Conservation (phyloP, 2,113 vertebrate species). For the Paradisaea rubra region DNA sequence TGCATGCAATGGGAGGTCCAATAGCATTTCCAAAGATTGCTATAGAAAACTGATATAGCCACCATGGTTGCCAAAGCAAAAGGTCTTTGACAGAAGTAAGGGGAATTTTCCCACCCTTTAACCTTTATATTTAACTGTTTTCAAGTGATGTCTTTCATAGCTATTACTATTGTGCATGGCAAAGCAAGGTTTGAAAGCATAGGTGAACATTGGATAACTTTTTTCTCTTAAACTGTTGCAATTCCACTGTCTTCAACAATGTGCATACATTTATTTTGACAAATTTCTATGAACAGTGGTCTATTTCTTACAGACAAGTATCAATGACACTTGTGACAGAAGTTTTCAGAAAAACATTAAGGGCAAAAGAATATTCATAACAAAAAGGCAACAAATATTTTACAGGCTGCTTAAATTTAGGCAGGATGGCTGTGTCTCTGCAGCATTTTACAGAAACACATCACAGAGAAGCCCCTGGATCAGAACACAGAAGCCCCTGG, state of each 20-base stretch:
- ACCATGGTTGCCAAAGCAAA: neutral
- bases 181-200: neutral
- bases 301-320: neutral
- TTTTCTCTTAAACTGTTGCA: neutral
- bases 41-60: neutral
- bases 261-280: neutral
- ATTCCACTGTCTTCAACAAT: neutral
- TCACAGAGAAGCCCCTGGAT: neutral
- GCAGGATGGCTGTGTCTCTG: neutral
- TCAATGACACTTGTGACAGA: neutral
- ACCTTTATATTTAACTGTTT: neutral
- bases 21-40: neutral
- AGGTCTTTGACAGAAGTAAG: neutral
- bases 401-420: neutral
- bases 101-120: neutral
- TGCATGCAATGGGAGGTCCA: neutral
- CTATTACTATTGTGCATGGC: neutral
- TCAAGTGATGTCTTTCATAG: neutral
- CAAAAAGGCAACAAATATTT: neutral
- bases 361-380: neutral
- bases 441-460: neutral
- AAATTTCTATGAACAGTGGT: neutral
- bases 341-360: neutral
- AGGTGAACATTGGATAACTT: neutral
- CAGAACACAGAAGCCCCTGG: neutral